These are phyloP conservation scores for Rhyzopertha dominica DNA, from an alignment of 1,140 invertebrate genomes.

Conservation along the genomic window DNA sequence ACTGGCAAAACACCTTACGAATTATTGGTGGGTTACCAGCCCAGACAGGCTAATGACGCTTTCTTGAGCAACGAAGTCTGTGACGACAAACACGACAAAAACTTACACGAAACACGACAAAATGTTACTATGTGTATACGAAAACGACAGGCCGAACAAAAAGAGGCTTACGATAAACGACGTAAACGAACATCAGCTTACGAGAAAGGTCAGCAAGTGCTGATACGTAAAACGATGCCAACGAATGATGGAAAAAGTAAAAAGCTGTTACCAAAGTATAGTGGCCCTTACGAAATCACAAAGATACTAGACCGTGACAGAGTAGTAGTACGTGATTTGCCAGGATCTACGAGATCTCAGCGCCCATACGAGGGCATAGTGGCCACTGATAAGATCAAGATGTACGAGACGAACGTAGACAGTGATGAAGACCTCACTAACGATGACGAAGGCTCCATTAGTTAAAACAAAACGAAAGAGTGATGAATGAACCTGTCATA, in stretches of 20 bases:
- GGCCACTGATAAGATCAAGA: conserved; percentile 15
- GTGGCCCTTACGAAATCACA: conserved; percentile 24
- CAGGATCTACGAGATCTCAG: conserved; percentile 20
- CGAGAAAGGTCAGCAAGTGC: not conserved
- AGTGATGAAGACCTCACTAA: too few relatives aligned
- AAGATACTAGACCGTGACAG: too few relatives aligned
- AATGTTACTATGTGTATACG: too few relatives aligned
- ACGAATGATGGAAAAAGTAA: conserved; percentile 10
- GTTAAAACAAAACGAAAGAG: too few relatives aligned
- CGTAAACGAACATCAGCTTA: not conserved
- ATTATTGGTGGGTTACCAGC: conserved; percentile 11
- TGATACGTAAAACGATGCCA: not conserved
- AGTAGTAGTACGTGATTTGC: conserved; percentile 21
- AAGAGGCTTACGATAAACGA: not conserved
- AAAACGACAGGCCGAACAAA: not conserved
- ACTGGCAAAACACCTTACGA: conserved; percentile 9
- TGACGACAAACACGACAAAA: not conserved
- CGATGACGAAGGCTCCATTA: too few relatives aligned
- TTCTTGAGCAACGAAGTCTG: not conserved
- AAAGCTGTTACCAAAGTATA: conserved; percentile 22
- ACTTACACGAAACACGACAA: not conserved
- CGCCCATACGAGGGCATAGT: conserved; percentile 21
- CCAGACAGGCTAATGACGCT: conserved; percentile 2
- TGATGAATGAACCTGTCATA: too few relatives aligned
- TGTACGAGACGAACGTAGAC: not conserved